A percentile compares a stretch with the other conserved stretches of the same genome.
phyloP scores from a whole-genome alignment of 1,140 invertebrate species.

The Bombus breviceps region DNA sequence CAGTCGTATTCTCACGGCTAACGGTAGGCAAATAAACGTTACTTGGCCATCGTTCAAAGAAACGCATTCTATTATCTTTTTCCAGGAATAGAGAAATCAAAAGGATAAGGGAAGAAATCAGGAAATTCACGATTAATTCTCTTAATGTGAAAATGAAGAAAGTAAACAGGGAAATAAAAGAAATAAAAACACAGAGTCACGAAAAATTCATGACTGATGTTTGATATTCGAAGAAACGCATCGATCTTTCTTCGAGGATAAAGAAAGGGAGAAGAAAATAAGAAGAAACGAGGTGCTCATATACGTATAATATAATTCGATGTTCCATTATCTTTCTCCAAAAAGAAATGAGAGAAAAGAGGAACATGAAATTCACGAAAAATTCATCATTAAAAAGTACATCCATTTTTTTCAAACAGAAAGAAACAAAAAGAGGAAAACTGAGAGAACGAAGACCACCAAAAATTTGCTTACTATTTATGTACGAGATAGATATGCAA shows the following conservation, averaged over 20 bases:
- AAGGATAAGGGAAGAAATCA: background rate
- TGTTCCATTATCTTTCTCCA: background rate
- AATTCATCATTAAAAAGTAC: background rate
- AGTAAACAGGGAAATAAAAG: background rate
- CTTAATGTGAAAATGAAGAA: background rate
- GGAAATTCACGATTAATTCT: background rate
- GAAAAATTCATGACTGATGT: background rate
- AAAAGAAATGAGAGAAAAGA: background rate
- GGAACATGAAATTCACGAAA: background rate
- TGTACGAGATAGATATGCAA: background rate
- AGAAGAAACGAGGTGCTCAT: background rate
- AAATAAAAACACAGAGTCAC: background rate
- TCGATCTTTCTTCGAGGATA: background rate
- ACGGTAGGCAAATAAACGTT: slow-evolving; percentile 45
- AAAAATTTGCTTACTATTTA: too few relatives aligned
- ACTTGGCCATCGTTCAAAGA: slow-evolving; percentile 20
- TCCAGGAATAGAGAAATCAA: background rate
- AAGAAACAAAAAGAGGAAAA: background rate
- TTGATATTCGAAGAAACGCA: background rate
- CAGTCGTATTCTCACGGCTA: slow-evolving; percentile 21
- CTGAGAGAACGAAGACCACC: background rate
- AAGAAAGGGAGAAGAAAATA: background rate
- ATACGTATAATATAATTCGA: background rate
- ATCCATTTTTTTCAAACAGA: background rate
- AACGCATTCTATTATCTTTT: background rate